phyloP scores from a whole-genome alignment of 2,113 vertebrate genomes.

The Hypocryptadius cinnamomeus region DNA sequence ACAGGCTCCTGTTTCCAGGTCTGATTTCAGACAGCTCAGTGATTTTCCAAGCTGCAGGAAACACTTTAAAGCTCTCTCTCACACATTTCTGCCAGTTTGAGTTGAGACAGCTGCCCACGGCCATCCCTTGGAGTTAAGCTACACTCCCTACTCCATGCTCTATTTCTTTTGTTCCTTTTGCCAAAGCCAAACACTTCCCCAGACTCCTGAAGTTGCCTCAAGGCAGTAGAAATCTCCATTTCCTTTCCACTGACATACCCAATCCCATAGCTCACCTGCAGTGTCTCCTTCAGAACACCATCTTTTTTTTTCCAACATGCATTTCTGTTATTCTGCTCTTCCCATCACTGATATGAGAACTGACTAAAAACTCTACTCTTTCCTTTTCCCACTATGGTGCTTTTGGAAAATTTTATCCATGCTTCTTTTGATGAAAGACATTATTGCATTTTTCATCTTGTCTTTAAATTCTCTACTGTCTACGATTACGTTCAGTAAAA shows the following conservation, averaged over 20 bases:
- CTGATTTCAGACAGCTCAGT: background rate
- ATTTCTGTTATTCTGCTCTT: background rate
- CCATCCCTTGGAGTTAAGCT: background rate
- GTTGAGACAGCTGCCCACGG: rapidly evolving
- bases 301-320: background rate
- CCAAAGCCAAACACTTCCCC: background rate
- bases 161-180: background rate
- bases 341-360: background rate
- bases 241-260: background rate
- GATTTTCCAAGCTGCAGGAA: background rate
- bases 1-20: background rate
- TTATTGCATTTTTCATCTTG: background rate
- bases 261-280: background rate
- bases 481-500: background rate
- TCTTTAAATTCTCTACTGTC: background rate
- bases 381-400: background rate
- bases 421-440: background rate
- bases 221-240: background rate
- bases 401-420: background rate
- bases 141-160: background rate
- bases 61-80: background rate
- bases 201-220: background rate
- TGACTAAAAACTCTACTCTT: background rate
- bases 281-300: background rate
- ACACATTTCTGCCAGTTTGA: background rate